Evolutionary conservation across 2,113 vertebrate genomes (phyloP), one percentile per base, ranked within the genome.

Genomic region (Sinocyclocheilus grahami): DNA sequence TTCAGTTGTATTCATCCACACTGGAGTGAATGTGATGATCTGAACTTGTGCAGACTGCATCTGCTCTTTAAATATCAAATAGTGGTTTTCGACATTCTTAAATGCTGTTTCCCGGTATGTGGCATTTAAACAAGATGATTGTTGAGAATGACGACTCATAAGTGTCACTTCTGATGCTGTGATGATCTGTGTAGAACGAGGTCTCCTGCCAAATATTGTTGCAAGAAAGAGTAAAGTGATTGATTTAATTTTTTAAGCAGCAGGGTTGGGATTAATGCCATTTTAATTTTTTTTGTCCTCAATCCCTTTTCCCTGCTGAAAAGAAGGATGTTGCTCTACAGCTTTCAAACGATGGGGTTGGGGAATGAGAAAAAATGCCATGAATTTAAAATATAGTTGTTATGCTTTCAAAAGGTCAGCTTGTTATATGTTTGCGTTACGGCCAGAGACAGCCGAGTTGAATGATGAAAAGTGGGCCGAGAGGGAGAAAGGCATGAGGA

Each of bases 361-460:
- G n/a, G 12, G 30, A 60, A 84, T 74, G 48, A 60, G 65, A 71
- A 22, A 30, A 60, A 83, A 74, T 84, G 82, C 69, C 13, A 83
- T 74, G 30, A 74, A 74, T 84, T 60, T 58, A 60, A 84, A 83
- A 83, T 83, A 83, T 39, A 39, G 82, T 60, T 83, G 20, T 60
- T 58, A 55, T 60, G 67, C 20, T 74, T 83, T 83, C 20, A 42
- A 83, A 84, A 84, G 82, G 82, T 84, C 69, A 84, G 51, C 82
- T 84, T 84, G 69, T 84, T 84, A 74, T 72, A 60, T 33, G 18
- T 71, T 74, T 74, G 82, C 60, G 69, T 84, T 75, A 74, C 51
- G 20, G 39, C 7, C 48, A 84, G 69, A 84, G 51, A 75, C 82
- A 8, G 53, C 67, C 10, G 67, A 55, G 33, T 11, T 42, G 67